Conservation (phyloP, 2,113 vertebrate genomes). For the Dunckerocampus dactyliophorus region DNA sequence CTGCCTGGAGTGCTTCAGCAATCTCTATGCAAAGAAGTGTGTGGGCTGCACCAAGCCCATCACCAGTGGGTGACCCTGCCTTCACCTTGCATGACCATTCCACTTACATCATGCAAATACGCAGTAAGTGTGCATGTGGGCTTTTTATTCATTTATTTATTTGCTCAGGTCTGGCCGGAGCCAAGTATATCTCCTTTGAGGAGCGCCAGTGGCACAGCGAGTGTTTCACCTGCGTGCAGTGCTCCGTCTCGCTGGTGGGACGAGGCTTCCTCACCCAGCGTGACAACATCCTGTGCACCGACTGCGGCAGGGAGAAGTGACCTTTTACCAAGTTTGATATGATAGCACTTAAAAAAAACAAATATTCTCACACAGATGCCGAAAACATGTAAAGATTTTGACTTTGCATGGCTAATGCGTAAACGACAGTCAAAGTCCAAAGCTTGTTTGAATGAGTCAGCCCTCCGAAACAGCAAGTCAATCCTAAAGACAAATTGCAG, state of each 20-base stretch:
- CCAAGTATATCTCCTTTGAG: constrained; percentile 97
- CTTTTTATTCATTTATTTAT: background rate
- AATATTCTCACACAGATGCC: constrained; percentile 9
- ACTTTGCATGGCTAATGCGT: constrained; percentile 3
- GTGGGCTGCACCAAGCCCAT: constrained; percentile 93
- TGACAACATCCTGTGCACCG: constrained; percentile 80
- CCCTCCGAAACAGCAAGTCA: no score
- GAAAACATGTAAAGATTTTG: constrained; percentile 1
- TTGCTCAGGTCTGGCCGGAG: constrained; percentile 84
- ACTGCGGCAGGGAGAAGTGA: constrained; percentile 79
- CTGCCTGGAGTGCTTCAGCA: constrained; percentile 92
- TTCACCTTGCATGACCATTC: constrained; percentile 5
- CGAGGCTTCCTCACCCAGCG: constrained; percentile 86
- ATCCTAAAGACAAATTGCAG: no score
- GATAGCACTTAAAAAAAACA: no score
- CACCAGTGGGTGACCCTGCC: constrained; percentile 78
- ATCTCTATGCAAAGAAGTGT: constrained; percentile 94
- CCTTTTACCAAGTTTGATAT: no score
- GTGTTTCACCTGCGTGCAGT: constrained; percentile 93
- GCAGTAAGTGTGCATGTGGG: no score
- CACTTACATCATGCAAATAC: background rate
- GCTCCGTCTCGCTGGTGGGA: constrained; percentile 88
- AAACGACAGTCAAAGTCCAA: constrained; percentile 8
- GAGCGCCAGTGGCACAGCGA: constrained; percentile 98
- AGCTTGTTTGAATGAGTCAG: constrained; percentile 12